A percentile compares a stretch with the other conserved stretches of the same genome.
phyloP scores from a whole-genome alignment of 2,888 invertebrate species.

The Campaea margaritaria region DNA sequence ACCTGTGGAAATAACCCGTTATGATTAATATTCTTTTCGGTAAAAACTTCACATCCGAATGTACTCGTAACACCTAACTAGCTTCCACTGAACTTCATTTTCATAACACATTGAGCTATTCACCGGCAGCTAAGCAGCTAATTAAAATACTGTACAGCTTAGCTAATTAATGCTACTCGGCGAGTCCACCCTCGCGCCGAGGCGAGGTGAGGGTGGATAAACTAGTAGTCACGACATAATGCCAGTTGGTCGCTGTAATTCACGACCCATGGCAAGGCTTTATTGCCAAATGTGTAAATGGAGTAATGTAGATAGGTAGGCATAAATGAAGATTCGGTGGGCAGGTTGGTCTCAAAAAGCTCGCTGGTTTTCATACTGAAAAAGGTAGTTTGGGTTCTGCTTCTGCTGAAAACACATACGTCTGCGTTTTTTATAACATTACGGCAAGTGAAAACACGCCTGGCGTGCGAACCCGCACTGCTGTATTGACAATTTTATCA shows the following conservation, averaged over 20 bases:
- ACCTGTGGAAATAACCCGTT: too few species aligned
- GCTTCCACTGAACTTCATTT: neutral
- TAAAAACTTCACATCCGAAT: too few species aligned
- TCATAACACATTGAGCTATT: slow-evolving; percentile 3
- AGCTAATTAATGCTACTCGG: slow-evolving; percentile 11
- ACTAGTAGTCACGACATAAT: slow-evolving; percentile 40
- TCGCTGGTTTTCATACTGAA: too few species aligned
- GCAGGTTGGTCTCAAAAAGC: too few species aligned
- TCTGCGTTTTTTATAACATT: too few species aligned
- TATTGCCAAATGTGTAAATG: slow-evolving; percentile 34
- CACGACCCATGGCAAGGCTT: slow-evolving; percentile 49
- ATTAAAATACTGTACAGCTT: slow-evolving; percentile 19
- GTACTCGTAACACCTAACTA: too few species aligned
- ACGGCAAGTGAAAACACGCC: too few species aligned
- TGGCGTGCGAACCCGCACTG: too few species aligned
- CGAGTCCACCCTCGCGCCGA: neutral
- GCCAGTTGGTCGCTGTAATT: slow-evolving; percentile 47
- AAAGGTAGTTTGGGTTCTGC: too few species aligned
- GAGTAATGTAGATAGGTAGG: slow-evolving; percentile 5
- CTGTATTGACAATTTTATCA: too few species aligned
- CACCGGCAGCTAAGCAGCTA: slow-evolving; percentile 12
- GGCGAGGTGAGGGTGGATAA: slow-evolving; percentile 28
- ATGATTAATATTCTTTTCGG: neutral
- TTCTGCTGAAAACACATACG: too few species aligned
- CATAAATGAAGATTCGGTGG: too few species aligned